These are phyloP conservation scores for Microcebus ravelobensis DNA, from an alignment of 2,113 vertebrate species.

Conservation along the genomic window DNA sequence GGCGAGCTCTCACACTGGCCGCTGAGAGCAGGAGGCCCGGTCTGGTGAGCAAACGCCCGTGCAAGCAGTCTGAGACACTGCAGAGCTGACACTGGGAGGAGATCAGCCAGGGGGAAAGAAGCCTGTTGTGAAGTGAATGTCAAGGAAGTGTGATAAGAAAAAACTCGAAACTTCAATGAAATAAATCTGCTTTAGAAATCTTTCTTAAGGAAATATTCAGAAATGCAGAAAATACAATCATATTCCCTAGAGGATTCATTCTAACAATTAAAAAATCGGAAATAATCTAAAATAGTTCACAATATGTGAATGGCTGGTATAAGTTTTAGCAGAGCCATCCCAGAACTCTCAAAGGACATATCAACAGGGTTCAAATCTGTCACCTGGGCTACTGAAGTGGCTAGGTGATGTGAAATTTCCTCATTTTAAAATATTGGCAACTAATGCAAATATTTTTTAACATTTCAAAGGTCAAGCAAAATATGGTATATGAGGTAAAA, in stretches of 20 bases:
- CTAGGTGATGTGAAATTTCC: background rate
- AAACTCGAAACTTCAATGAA: background rate
- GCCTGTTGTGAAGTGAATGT: background rate
- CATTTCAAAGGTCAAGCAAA: conserved; percentile 18
- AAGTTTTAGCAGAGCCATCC: background rate
- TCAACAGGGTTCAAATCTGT: background rate
- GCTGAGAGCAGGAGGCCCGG: background rate
- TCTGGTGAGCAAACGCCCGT: background rate
- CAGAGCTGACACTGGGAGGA: background rate
- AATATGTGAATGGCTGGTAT: background rate
- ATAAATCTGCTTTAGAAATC: conserved; percentile 20
- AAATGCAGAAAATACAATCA: conserved; percentile 13
- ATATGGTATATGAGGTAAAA: background rate
- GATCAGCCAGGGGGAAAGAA: conserved; percentile 3
- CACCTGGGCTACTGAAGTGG: background rate
- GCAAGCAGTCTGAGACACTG: background rate
- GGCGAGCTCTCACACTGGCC: background rate
- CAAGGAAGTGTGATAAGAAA: background rate
- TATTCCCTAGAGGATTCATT: background rate
- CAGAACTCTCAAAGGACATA: background rate
- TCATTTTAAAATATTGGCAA: conserved; percentile 15
- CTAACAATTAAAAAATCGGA: background rate
- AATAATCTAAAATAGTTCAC: background rate
- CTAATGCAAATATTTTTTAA: background rate
- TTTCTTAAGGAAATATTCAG: conserved; percentile 1